These are phyloP conservation scores for Umimayanthus kanabou DNA, from an alignment of 92 coral and sea anemone species.

Conservation along the genomic window DNA sequence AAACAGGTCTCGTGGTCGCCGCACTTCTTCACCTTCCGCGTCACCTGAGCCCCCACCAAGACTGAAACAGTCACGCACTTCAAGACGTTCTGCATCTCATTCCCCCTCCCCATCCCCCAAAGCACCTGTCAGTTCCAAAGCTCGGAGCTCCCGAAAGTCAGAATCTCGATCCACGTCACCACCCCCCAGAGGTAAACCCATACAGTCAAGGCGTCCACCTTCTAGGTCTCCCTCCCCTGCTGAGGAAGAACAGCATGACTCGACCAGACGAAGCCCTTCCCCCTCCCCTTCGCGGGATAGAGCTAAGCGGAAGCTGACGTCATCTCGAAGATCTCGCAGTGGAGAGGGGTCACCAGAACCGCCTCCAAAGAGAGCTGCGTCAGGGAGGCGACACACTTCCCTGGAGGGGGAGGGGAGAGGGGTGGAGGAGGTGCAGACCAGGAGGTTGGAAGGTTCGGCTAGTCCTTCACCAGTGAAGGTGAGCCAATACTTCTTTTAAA, in stretches of 20 bases:
- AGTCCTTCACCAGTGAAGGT: conserved; percentile 46
- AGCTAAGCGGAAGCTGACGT: conserved; percentile 51
- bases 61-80: conserved; percentile 38
- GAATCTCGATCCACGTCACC: conserved; percentile 56
- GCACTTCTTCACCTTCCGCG: conserved; percentile 52
- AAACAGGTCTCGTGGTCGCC: conserved; percentile 37
- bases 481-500: neutral
- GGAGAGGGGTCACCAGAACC: conserved; percentile 66
- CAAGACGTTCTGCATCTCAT: conserved; percentile 47
- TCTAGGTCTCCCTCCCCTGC: conserved; percentile 51
- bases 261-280: conserved; percentile 32
- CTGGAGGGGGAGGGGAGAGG: conserved; percentile 22
- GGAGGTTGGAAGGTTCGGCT: neutral
- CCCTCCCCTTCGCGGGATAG: conserved; percentile 59
- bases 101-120: conserved; percentile 31
- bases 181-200: conserved; percentile 30
- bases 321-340: conserved; percentile 64
- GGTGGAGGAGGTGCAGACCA: neutral
- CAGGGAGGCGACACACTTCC: conserved; percentile 29
- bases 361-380: conserved; percentile 53
- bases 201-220: conserved; percentile 29
- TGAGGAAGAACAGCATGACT: neutral
- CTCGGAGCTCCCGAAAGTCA: conserved; percentile 56
- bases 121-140: conserved; percentile 11
- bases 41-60: conserved; percentile 42